Evolutionary conservation across 2,797 vertebrate species (phyloP).

Genomic region (Anisognathus igniventris): DNA sequence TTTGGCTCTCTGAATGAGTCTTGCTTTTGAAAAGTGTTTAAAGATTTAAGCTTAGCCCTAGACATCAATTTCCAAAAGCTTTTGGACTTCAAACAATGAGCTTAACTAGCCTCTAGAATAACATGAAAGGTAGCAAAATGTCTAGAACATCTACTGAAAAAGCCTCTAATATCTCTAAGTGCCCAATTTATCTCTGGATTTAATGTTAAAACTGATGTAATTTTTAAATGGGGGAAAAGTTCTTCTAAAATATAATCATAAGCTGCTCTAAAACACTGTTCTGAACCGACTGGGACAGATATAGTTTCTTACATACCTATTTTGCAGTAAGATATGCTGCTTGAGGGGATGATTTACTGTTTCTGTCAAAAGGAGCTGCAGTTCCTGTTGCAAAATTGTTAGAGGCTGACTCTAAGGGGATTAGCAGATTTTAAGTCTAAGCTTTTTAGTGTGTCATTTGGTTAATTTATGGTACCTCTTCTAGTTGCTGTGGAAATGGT

Average conservation of each 20-base stretch:
- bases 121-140: slow-evolving; percentile 29
- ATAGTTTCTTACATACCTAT: slow-evolving; percentile 31
- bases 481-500: not conserved
- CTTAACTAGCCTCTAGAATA: slow-evolving; percentile 43
- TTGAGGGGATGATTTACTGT: slow-evolving; percentile 48
- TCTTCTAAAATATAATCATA: slow-evolving; percentile 22
- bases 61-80: slow-evolving; percentile 35
- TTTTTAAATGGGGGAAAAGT: slow-evolving; percentile 33
- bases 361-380: slow-evolving; percentile 29
- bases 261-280: slow-evolving; percentile 32
- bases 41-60: slow-evolving; percentile 52
- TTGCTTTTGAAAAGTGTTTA: slow-evolving; percentile 38
- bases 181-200: slow-evolving; percentile 35
- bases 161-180: slow-evolving; percentile 12
- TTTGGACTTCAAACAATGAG: slow-evolving; percentile 45
- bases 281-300: not conserved
- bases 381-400: slow-evolving; percentile 24
- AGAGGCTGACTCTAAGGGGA: slow-evolving; percentile 48
- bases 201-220: slow-evolving; percentile 37
- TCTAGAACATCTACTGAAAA: slow-evolving; percentile 27
- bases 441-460: slow-evolving; percentile 43
- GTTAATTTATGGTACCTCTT: slow-evolving; percentile 47
- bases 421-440: slow-evolving; percentile 49
- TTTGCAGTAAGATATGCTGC: slow-evolving; percentile 42
- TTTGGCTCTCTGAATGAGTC: slow-evolving; percentile 10